phyloP scores from a whole-genome alignment of 2,113 vertebrate genomes.

The Dasypus novemcinctus region DNA sequence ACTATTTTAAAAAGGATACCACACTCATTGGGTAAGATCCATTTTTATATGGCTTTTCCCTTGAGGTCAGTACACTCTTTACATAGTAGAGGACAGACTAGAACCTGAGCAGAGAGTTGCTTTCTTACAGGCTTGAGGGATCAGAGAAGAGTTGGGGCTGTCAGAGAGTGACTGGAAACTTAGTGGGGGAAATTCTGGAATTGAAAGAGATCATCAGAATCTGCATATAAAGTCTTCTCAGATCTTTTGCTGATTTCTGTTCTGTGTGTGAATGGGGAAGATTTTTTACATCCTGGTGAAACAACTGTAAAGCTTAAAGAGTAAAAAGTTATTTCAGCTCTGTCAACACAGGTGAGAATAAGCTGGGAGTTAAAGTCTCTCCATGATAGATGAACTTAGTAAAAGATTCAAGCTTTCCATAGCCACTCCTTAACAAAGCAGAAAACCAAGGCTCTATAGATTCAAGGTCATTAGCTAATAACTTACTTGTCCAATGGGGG shows the following conservation, averaged over 20 bases:
- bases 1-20: background rate
- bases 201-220: background rate
- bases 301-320: background rate
- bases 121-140: background rate
- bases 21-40: background rate
- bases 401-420: no score
- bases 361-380: background rate
- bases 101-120: background rate
- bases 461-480: slow-evolving; percentile 11
- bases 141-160: background rate
- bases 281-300: background rate
- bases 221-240: background rate
- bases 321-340: background rate
- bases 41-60: background rate
- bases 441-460: background rate
- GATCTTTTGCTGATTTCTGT: background rate
- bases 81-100: no score
- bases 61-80: background rate
- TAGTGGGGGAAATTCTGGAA: background rate
- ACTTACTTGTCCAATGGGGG: background rate
- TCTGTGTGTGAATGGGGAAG: background rate
- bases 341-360: background rate
- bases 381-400: background rate
- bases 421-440: background rate
- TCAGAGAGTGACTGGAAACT: background rate